These are phyloP conservation scores for Acridotheres tristis DNA, from an alignment of 2,797 vertebrate species.

Conservation along the genomic window DNA sequence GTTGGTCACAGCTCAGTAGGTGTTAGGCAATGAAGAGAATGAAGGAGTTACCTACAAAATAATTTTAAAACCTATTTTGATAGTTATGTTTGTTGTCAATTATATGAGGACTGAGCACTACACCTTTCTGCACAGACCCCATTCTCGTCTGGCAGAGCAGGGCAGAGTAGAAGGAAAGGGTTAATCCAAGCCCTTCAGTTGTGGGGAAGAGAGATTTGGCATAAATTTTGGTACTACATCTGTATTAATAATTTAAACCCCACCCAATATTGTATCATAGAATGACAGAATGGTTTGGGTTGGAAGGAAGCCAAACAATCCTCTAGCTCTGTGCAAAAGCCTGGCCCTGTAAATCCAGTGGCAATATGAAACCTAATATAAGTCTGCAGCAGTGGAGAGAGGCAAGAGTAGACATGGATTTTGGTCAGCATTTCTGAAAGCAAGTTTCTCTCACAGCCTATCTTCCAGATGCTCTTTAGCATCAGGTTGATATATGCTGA, in stretches of 20 bases:
- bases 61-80: background rate
- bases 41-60: background rate
- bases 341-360: background rate
- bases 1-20: background rate
- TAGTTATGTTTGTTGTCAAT: background rate
- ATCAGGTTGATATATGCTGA: background rate
- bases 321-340: background rate
- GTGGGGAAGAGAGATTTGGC: background rate
- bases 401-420: background rate
- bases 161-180: background rate
- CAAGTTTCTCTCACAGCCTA: background rate
- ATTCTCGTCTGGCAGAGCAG: background rate
- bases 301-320: background rate
- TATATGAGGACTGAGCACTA: background rate
- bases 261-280: background rate
- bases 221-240: background rate
- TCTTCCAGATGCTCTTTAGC: background rate
- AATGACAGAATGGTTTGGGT: background rate
- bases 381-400: background rate
- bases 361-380: background rate
- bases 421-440: background rate
- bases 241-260: background rate
- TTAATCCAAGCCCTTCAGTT: background rate
- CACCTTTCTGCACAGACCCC: background rate
- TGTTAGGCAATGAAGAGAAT: background rate